Evolutionary conservation across 2,113 vertebrate species (phyloP).

Genomic region (Hemicordylus capensis): DNA sequence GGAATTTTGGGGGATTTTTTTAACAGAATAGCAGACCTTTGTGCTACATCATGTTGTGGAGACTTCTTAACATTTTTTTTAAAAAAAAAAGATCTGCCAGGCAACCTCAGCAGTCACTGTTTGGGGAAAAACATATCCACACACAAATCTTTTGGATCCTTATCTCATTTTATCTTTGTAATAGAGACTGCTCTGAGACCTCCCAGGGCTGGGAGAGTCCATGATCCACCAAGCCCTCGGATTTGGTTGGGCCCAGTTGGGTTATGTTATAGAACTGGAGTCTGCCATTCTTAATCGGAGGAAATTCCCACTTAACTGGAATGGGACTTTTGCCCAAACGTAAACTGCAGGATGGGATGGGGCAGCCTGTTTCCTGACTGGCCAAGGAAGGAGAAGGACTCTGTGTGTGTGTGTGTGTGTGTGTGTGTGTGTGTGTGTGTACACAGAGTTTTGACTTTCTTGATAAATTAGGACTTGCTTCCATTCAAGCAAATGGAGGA

Average conservation of each 20-base stretch:
- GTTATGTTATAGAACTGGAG: neutral
- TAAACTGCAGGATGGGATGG: slow-evolving; percentile 32
- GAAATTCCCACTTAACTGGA: slow-evolving; percentile 35
- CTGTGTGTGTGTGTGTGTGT: neutral
- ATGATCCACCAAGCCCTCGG: too few relatives aligned
- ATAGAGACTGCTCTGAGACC: neutral
- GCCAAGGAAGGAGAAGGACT: neutral
- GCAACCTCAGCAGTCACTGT: neutral
- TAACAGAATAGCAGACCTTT: neutral
- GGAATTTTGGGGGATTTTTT: too few relatives aligned
- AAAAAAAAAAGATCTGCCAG: neutral
- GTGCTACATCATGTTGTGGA: neutral
- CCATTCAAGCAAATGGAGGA: neutral
- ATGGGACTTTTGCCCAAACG: slow-evolving; percentile 25
- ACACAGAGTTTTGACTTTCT: neutral
- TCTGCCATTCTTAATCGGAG: neutral
- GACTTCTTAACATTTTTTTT: neutral
- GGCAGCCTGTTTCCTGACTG: slow-evolving; percentile 23
- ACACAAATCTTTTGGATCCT: neutral
- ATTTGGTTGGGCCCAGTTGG: neutral
- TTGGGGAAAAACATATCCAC: neutral
- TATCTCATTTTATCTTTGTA: neutral
- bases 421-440: neutral
- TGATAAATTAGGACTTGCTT: neutral
- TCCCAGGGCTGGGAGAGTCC: neutral